Evolutionary conservation across 2,797 vertebrate species (phyloP).

Genomic region (Bovichtus variegatus): DNA sequence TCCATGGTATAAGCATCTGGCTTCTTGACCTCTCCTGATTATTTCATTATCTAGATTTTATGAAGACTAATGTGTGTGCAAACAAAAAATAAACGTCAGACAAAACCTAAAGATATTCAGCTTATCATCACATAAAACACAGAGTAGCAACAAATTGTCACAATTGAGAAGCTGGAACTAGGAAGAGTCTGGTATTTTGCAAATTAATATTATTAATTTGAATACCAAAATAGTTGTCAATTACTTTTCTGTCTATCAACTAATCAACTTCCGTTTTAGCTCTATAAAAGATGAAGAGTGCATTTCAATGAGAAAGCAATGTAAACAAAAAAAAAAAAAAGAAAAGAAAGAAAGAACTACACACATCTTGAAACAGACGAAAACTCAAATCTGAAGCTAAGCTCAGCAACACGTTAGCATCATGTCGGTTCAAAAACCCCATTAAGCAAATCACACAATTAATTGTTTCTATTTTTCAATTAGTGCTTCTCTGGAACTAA

Average conservation of each 20-base stretch:
- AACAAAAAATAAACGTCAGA: too few relatives aligned
- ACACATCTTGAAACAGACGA: neutral
- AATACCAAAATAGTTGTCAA: too few relatives aligned
- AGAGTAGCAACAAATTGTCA: neutral
- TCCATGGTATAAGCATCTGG: too few relatives aligned
- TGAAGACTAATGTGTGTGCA: too few relatives aligned
- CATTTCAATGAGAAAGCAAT: neutral
- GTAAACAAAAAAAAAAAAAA: neutral
- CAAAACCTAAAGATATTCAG: neutral
- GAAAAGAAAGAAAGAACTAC: neutral
- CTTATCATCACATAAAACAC: neutral
- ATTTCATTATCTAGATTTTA: too few relatives aligned
- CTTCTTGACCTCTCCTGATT: too few relatives aligned
- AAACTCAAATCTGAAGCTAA: neutral
- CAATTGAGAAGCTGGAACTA: neutral
- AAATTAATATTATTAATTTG: too few relatives aligned
- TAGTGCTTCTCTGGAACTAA: constrained; percentile 19
- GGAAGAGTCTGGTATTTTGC: too few relatives aligned
- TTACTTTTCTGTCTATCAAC: too few relatives aligned
- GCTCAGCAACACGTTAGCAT: neutral
- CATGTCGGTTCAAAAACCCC: neutral
- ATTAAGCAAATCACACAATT: constrained; percentile 31
- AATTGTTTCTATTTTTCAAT: constrained; percentile 18
- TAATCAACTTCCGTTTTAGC: too few relatives aligned
- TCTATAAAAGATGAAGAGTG: neutral